Percentiles rank a stretch among this genome's conserved stretches.
phyloP scores from a whole-genome alignment of 2,113 vertebrate genomes.

The Siniperca chuatsi region DNA sequence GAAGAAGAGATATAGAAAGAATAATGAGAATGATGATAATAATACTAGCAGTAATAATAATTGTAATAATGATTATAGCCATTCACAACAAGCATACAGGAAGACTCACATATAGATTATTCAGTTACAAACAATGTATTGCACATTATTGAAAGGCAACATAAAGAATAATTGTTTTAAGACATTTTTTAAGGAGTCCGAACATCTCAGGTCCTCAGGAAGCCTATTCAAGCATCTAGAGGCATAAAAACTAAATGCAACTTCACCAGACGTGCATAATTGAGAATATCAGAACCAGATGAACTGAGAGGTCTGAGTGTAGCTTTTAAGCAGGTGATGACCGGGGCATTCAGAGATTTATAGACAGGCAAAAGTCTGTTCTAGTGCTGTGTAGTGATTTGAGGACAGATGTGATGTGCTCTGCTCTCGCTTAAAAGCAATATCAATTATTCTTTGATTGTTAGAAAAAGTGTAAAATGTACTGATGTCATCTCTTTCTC shows the following conservation, averaged over 20 bases:
- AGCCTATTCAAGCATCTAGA: background rate
- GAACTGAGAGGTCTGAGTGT: background rate
- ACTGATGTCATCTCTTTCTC: slow-evolving; percentile 27
- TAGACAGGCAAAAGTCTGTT: background rate
- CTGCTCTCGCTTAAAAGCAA: background rate
- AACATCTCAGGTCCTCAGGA: background rate
- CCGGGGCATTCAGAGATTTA: background rate
- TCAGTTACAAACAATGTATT: background rate
- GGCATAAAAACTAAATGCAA: background rate
- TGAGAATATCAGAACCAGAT: background rate
- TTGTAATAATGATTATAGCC: background rate
- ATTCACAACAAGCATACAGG: background rate
- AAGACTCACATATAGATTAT: background rate
- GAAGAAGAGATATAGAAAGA: background rate
- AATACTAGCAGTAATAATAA: background rate
- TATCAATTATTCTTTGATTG: background rate
- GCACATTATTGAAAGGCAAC: background rate
- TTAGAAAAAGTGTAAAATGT: background rate
- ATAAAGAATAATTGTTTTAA: background rate
- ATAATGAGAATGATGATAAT: background rate
- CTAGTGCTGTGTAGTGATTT: background rate
- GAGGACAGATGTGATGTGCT: slow-evolving; percentile 1
- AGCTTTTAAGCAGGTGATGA: background rate
- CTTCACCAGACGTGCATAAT: background rate
- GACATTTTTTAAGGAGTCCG: background rate